Evolutionary conservation across 2,113 vertebrate species (phyloP), one percentile per base, ranked within the genome.

Genomic region (Eonycteris spelaea): DNA sequence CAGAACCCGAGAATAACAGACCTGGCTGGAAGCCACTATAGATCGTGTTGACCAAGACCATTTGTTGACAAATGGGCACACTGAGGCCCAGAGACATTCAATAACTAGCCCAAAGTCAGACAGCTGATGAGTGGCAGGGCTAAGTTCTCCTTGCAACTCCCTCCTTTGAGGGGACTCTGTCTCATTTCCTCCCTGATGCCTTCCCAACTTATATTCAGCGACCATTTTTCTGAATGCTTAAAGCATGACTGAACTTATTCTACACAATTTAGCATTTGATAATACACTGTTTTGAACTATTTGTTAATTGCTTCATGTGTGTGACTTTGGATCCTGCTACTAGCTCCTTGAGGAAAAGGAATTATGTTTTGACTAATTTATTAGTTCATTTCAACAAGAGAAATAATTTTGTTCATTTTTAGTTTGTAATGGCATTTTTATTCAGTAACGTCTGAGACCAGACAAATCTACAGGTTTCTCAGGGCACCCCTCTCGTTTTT

Each of bases 351-450:
- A 98, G 91, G 93, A 96, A 68, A 91, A 55, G 93, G 83, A 95
- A 95, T 94, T 95, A 82, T 18, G 78, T 91, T 96, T 88, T 94
- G 94, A 96, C 93, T 98, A 86, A 96, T 95, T 96, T 75, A 91
- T 91, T 90, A 92, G 70, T 67, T 95, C 77, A 86, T 79, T 88
- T 86, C 68, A 63, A 86, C 71, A 91, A 83, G 71, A 1, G 28
- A 82, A 95, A 74, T 78, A 83, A 92, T 86, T 91, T 71, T 28
- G 33, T 15, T 19, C 48, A 57, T 38, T 51, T 51, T 93, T 80
- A 88, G 75, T 71, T 90, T 68, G 48, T 22, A 91, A 12, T 7
- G 30, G 77, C 12, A 10, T 35, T 82, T 83, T 82, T 55, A 74
- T 61, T 83, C 14, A 2, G 38, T 53, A 48, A 73, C 22, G 5